Evolutionary conservation across 2,888 invertebrate genomes (phyloP), one percentile per base, ranked within the genome.

Genomic region (Amiota minor): DNA sequence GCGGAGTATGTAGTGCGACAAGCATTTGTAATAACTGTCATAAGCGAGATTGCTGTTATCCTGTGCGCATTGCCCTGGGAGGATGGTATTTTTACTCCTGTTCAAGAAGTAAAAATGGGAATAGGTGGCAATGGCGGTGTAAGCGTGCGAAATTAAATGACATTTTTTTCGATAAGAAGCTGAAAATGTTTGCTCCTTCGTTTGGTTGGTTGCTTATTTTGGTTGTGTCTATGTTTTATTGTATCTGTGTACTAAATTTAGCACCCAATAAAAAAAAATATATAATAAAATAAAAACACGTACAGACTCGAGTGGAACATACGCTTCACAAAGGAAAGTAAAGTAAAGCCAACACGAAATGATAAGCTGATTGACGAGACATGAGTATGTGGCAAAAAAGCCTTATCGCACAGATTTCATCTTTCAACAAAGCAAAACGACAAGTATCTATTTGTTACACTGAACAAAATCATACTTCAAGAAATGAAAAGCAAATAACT

Each of bases 11-110:
- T 80, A 79, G 20, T 35, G 23, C 85, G 81, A 85, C 77, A 67
- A 83, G 78, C 83, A 78, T 82, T 84, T 84, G 82, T 85, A 85
- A 82, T 85, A 85, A 85, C 83, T 83, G 82, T 85, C 82, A 85
- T 82, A 82, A 82, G 83, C 83, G 77, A 85, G 83, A 82, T 82
- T 85, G 85, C 79, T 79, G 83, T 78, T 81, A 85, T 83, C 79
- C 85, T 83, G 82, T 75, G 77, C 16, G 59, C 20, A 59, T 16
- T 59, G 16, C 53, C 16, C 16, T 53, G 53, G 53, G n/a, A 53
- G 53, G n/a, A 35, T 35, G 35, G 35, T 35, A 35, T 8, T 35
- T 6, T 16, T 16, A 11, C 53, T 16, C n/a, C 53, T 16, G 53
- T 53, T 53, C 12, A 53, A 12, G 8, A 20, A 16, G 23, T 16